Conservation (phyloP, 1,140 invertebrate species). For the Coelopa frigida region DNA sequence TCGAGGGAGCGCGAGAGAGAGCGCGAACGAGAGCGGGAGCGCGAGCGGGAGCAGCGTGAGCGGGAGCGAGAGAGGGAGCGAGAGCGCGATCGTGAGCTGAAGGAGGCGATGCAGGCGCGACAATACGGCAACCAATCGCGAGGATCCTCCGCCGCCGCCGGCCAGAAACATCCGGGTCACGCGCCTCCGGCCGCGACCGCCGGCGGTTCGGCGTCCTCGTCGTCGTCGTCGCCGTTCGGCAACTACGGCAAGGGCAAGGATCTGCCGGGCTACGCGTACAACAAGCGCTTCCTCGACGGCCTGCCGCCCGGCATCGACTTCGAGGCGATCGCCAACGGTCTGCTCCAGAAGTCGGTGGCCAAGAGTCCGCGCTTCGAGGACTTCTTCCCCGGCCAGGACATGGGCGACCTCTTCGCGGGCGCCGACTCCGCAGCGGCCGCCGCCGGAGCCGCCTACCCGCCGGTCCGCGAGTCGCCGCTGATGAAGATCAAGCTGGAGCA, state of each 20-base stretch:
- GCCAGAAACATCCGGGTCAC: neutral
- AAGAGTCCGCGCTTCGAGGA: constrained; percentile 46
- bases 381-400: constrained; percentile 47
- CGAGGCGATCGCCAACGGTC: constrained; percentile 37
- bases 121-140: constrained; percentile 38
- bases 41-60: constrained; percentile 16
- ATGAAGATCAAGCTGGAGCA: constrained; percentile 43
- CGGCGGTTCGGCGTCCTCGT: constrained; percentile 25
- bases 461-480: constrained; percentile 46
- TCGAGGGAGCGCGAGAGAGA: constrained; percentile 6
- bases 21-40: constrained; percentile 23
- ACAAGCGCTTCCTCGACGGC: constrained; percentile 37
- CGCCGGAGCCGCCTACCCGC: constrained; percentile 66
- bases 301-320: constrained; percentile 40
- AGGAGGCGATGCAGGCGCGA: constrained; percentile 30
- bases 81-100: constrained; percentile 30
- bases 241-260: constrained; percentile 34
- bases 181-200: constrained; percentile 15
- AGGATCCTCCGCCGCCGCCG: constrained; percentile 24
- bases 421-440: constrained; percentile 59
- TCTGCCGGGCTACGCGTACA: constrained; percentile 30
- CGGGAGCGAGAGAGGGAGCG: constrained; percentile 19
- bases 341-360: constrained; percentile 39
- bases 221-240: constrained; percentile 27
- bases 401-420: constrained; percentile 57